phyloP scores from a whole-genome alignment of 1,140 invertebrate genomes.

The Papilio polytes region DNA sequence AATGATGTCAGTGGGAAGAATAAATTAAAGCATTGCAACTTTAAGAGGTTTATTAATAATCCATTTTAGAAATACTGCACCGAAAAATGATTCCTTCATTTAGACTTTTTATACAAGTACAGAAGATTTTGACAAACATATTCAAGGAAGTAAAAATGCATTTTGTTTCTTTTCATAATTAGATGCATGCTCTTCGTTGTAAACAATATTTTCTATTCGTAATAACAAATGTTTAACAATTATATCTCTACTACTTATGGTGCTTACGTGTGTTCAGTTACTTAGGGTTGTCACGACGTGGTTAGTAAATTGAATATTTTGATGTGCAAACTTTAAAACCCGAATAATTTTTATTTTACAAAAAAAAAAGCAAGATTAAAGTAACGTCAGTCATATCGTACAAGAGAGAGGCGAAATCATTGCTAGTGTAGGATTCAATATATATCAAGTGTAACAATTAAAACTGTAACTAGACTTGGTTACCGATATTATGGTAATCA shows the following conservation, averaged over 20 bases:
- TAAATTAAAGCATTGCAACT: neutral
- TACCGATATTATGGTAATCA: neutral
- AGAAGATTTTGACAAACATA: neutral
- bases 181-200: neutral
- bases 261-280: neutral
- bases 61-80: no score
- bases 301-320: neutral
- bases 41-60: no score
- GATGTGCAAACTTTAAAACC: neutral
- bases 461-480: neutral
- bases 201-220: conserved; percentile 3
- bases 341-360: neutral
- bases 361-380: neutral
- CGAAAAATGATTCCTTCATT: neutral
- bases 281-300: neutral
- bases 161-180: neutral
- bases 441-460: neutral
- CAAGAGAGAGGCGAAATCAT: no score
- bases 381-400: no score
- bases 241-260: neutral
- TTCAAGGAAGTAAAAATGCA: neutral
- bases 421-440: neutral
- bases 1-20: neutral
- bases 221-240: neutral
- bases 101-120: neutral